Base-by-base conservation (phyloP, 2,113 vertebrate genomes). In the Syrrhaptes paradoxus region DNA sequence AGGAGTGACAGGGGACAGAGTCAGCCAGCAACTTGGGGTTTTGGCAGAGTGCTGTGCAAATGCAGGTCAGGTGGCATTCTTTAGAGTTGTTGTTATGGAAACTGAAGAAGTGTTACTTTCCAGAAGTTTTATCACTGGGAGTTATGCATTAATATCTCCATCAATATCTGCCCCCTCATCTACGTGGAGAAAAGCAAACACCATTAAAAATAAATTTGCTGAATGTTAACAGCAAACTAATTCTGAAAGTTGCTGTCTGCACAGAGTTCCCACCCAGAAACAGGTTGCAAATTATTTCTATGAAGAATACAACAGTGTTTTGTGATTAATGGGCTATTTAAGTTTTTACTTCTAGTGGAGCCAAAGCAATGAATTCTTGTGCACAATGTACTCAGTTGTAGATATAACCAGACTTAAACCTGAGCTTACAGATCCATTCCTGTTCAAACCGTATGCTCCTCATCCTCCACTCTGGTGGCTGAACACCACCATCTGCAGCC, bases 171-270 rank as follows among this genome's bases (percentile, higher is more conserved):
- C n/a, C 10, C 73, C 63, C 36, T 76, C 65, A 58, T 82, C 67
- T 77, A 66, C 58, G 67, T 73, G 41, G 13, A 85, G 48, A 62
- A 95, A 95, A 88, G 68, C 45, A 89, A 94, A 85, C n/a, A 61
- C 61, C 49, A 82, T 91, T 95, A 91, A 93, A 93, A 94, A 87
- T 8, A 91, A 79, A 93, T 95, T 93, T 93, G 79, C 58, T 25
- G 87, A 89, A 79, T 61, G 21, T 85, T 85, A 73, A 41, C 52
- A 41, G 90, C 26, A 58, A 89, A 87, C 51, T 67, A 66, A 31
- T 79, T 76, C 76, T 66, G 67, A 61, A 83, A 86, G 49, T 75
- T 62, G 52, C 51, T 90, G 58, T 79, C 93, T 87, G 78, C 28
- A 72, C 45, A 89, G 51, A 89, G 67, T 58, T 95, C n/a, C 31